Base-by-base conservation (phyloP, 2,113 vertebrate genomes). In the Mesoclemmys tuberculata region DNA sequence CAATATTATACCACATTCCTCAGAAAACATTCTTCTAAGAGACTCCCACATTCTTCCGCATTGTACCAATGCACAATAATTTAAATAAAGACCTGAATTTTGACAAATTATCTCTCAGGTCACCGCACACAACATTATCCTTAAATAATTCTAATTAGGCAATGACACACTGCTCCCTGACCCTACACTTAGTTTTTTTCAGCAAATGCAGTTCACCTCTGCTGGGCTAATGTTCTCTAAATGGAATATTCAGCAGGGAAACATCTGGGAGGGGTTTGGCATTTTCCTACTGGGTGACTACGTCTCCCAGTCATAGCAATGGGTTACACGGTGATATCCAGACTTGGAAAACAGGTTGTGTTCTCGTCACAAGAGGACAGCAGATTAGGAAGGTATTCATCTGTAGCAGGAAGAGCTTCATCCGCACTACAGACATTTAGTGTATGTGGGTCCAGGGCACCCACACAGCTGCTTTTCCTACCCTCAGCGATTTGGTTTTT, bases 401-500 rank as follows among this genome's bases (percentile, higher is more conserved):
- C 35, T 21, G 35, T 38, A 68, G n/a, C 16, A 68, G 35, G 64
- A 68, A 68, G 16, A 68, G 64, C 35, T 4, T 18, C 48, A 81
- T 75, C 49, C 24, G 7, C 54, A 1, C 31, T 29, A 54, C 22
- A 11, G 74, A 80, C 9, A n/a, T 11, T 11, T 77, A 2, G 26
- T 16, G 51, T 13, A 16, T 26, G n/a, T n/a, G 31, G 26, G 21
- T 9, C 26, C 16, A 41, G 52, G 5, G 21, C 27, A n/a, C 8
- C 24, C 38, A 11, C 10, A 82, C 49, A 52, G 46, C 74, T 75
- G 24, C 77, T 41, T 35, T 26, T 55, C 82, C 71, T 51, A 80
- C 8, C 19, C 27, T 14, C 75, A 78, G 2, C 2, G 44, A 0
- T 0, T 41, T 68, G 46, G 49, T 9, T 21, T 48, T 55, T 75